Base-by-base conservation (phyloP, 2,797 vertebrate genomes). In the Menidia menidia region DNA sequence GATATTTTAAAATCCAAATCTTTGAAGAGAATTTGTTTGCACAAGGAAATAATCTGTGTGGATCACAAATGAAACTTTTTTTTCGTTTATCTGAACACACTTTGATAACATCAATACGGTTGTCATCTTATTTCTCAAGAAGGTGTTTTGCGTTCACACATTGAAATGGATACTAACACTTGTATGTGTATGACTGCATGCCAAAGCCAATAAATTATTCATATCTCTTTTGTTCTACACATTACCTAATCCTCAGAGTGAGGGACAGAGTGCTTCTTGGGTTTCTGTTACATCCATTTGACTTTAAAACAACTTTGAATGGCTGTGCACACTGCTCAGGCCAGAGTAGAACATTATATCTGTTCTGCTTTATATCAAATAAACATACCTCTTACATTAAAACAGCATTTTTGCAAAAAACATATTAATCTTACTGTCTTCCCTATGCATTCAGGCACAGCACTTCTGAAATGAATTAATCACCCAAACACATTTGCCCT, bases 301-400 rank as follows among this genome's bases (percentile, higher is more conserved):
- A 94, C 92, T 93, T 93, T 92, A 91, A 94, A 93, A 92, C 89
- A 93, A 93, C 92, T 92, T 94, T 93, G 91, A 90, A 47, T 41
- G 39, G 16, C 45, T 56, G 44, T n/a, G 6, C 11, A 44, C 54
- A 48, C 57, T 16, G 51, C 45, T 12, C 19, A 39, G 74, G 18
- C 63, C 78, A 66, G 39, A 61, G 19, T 56, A 71, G 68, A 85
- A 88, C 71, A 66, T 66, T 78, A 82, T 82, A 89, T 77, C 48
- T 68, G 15, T 14, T 48, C 75, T 68, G 55, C 62, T 82, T 82
- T 67, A 59, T 54, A 31, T 72, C 69, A 79, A 88, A 87, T 83
- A 79, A 81, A 76, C 78, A 91, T 88, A 87, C 52, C 67, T 89
- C 82, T 91, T 72, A 39, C 68, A 71, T 64, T 74, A 59, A n/a